Percentiles rank a stretch among this genome's conserved stretches.
Conservation (phyloP, 2,113 vertebrate genomes). For the Tupaia tana region DNA sequence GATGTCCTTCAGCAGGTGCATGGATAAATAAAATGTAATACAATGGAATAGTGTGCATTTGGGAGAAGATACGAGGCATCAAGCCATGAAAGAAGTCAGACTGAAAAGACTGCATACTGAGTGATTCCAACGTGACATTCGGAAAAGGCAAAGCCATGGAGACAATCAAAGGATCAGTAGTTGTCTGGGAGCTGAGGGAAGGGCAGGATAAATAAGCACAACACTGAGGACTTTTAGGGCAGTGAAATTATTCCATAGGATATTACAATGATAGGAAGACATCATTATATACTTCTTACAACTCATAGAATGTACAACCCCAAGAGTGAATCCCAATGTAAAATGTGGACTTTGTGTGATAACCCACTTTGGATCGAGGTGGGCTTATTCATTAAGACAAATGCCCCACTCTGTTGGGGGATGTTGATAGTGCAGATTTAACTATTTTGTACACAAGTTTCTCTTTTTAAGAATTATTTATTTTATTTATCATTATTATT, state of each 20-base stretch:
- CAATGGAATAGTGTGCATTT: not conserved
- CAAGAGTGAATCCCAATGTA: not conserved
- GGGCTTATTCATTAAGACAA: not conserved
- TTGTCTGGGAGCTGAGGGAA: not conserved
- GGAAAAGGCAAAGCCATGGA: not conserved
- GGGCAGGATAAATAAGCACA: not conserved
- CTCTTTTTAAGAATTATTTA: no score
- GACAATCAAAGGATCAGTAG: not conserved
- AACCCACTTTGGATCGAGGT: not conserved
- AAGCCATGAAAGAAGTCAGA: not conserved
- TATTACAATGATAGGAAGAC: not conserved
- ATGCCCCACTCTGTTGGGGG: not conserved
- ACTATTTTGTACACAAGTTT: no score
- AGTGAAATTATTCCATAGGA: not conserved
- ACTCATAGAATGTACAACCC: not conserved
- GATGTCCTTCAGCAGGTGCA: not conserved
- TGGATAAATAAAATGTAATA: not conserved
- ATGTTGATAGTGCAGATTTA: not conserved
- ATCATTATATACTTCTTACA: not conserved
- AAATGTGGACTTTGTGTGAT: not conserved
- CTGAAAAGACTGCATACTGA: not conserved
- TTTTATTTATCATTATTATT: no score
- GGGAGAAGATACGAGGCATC: not conserved
- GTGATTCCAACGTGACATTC: not conserved
- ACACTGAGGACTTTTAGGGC: not conserved